Evolutionary conservation across 2,797 vertebrate genomes (phyloP).

Genomic region (Megaceryle alcyon): DNA sequence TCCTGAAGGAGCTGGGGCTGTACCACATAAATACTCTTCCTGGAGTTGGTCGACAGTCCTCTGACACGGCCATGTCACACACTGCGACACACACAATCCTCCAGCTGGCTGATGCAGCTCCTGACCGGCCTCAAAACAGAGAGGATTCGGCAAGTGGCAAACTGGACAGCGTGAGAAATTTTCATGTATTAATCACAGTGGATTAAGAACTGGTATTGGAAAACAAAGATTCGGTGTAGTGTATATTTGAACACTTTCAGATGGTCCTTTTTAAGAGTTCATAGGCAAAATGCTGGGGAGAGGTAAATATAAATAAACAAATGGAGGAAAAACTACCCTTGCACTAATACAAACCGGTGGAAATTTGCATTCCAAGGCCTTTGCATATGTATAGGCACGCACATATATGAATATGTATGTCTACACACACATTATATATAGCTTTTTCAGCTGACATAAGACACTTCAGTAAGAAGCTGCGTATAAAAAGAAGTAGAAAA

Average conservation of each 20-base stretch:
- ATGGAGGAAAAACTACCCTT: neutral
- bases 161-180: neutral
- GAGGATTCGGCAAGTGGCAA: neutral
- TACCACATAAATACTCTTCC: neutral
- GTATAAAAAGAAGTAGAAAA: neutral
- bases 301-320: neutral
- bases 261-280: neutral
- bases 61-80: neutral
- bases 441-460: constrained; percentile 11
- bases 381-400: neutral
- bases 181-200: neutral
- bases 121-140: neutral
- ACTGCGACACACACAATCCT: neutral
- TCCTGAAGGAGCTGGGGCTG: neutral
- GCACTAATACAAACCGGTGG: neutral
- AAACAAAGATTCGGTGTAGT: neutral
- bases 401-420: constrained; percentile 37
- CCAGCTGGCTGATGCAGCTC: neutral
- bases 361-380: neutral
- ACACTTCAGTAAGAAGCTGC: neutral
- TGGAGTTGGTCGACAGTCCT: neutral
- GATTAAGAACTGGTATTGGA: neutral
- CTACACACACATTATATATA: constrained; percentile 36
- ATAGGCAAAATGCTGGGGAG: neutral
- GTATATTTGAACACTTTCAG: neutral